These are phyloP conservation scores for Pachymerium ferrugineum DNA, from an alignment of 2,888 invertebrate genomes.

Conservation along the genomic window DNA sequence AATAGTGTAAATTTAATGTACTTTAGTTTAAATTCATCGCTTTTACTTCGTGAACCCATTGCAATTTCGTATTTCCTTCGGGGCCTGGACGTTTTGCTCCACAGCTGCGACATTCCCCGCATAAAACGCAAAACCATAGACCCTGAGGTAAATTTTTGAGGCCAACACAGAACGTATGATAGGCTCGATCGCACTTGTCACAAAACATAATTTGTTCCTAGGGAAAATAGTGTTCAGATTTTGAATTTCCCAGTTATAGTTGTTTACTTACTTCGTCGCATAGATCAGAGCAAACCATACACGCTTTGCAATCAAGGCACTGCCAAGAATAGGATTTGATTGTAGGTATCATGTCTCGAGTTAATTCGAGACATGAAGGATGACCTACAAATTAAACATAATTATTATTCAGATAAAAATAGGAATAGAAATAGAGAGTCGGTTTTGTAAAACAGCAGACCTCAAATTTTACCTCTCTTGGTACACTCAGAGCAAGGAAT, in stretches of 20 bases:
- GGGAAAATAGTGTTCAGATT: not conserved
- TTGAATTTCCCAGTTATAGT: not conserved
- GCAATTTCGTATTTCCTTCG: conserved; percentile 42
- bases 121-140: conserved; percentile 82
- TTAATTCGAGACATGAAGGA: conserved; percentile 79
- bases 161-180: conserved; percentile 86
- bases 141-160: conserved; percentile 72
- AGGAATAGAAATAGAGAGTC: not conserved
- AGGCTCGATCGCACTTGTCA: conserved; percentile 89
- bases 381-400: conserved; percentile 56
- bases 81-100: conserved; percentile 51
- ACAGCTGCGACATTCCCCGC: conserved; percentile 60
- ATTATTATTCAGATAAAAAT: not conserved
- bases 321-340: conserved; percentile 86
- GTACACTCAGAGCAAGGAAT: conserved; percentile 59
- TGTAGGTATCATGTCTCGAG: conserved; percentile 72
- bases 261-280: conserved; percentile 58
- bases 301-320: conserved; percentile 88
- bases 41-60: conserved; percentile 53
- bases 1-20: not conserved
- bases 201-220: conserved; percentile 85
- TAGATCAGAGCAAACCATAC: conserved; percentile 73
- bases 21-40: not conserved
- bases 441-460: conserved; percentile 9
- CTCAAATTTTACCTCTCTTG: conserved; percentile 54